Base-by-base conservation (phyloP, 2,797 vertebrate species). In the Lophius americanus region DNA sequence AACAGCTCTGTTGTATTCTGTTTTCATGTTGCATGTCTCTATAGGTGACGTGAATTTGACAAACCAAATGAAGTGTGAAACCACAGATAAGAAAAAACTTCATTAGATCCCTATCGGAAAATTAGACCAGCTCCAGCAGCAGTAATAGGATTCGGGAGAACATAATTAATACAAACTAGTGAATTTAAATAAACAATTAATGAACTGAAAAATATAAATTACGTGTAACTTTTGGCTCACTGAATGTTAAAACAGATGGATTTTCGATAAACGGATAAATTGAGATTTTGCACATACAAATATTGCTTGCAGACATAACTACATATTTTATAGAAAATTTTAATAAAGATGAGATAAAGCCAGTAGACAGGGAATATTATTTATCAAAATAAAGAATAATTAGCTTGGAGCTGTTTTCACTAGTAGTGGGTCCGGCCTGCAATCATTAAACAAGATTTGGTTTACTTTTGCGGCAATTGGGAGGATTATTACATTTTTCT, bases 41-140 rank as follows among this genome's bases (percentile, higher is more conserved):
- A 52, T 38, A 54, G 66, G 70, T 65, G 65, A 82, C 60, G 23
- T 33, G 14, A 60, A 50, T 79, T 75, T 71, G 75, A 79, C 70
- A 61, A 81, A 79, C 62, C 61, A 65, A 51, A 84, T 50, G 66
- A 75, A 64, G 73, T 73, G 70, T 61, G 64, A 82, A 76, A 75
- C 13, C 33, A 67, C 57, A 72, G 79, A 81, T 74, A 78, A 68
- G 68, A 75, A 46, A 51, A 65, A 65, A 70, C 54, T 72, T 78
- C 64, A 84, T 88, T 76, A 68, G 76, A 65, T 65, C 61, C 63
- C 70, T 23, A 62, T 63, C 64, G 71, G 67, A 58, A 23, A 75
- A 73, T 52, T 13, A 54, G 61, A 72, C 47, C n/a, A 38, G 53
- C 60, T 49, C 58, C 68, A 57, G 62, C 55, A n/a, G 53, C 52